phyloP scores from a whole-genome alignment of 2,888 invertebrate genomes.

The Phragmatobia fuliginosa region DNA sequence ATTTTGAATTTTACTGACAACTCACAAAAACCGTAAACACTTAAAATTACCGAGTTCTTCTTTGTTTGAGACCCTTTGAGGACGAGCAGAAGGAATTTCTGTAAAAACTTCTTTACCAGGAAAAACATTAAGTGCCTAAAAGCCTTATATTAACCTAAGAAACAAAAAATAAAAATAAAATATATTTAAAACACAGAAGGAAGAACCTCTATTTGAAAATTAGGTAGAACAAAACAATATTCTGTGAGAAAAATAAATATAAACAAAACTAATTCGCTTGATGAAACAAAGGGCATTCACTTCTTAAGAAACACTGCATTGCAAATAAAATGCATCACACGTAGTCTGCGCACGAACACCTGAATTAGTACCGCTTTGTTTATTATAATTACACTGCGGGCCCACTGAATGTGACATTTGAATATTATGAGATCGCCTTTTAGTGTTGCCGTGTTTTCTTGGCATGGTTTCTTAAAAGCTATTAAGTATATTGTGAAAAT shows the following conservation, averaged over 20 bases:
- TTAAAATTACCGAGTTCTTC: no score
- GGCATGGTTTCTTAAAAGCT: constrained; percentile 12
- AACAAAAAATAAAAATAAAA: not conserved
- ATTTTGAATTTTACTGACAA: no score
- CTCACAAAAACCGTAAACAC: no score
- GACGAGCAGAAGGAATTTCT: no score
- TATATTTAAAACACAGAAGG: not conserved
- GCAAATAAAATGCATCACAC: constrained; percentile 66
- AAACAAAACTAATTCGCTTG: constrained; percentile 26
- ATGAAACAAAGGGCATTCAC: constrained; percentile 28
- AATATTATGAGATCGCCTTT: constrained; percentile 19
- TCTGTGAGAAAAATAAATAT: constrained; percentile 8
- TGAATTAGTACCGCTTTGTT: constrained; percentile 72
- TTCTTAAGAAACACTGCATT: constrained; percentile 57
- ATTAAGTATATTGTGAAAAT: not conserved
- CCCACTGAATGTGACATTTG: constrained; percentile 23
- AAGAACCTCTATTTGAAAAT: not conserved
- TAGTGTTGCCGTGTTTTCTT: constrained; percentile 16
- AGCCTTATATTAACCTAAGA: not conserved
- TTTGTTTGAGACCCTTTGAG: no score
- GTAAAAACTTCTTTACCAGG: no score
- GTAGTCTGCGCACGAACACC: constrained; percentile 74
- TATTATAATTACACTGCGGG: constrained; percentile 57
- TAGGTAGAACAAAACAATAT: not conserved
- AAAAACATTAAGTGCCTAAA: not conserved